phyloP scores from a whole-genome alignment of 2,113 vertebrate species.

The Nettapus auritus region DNA sequence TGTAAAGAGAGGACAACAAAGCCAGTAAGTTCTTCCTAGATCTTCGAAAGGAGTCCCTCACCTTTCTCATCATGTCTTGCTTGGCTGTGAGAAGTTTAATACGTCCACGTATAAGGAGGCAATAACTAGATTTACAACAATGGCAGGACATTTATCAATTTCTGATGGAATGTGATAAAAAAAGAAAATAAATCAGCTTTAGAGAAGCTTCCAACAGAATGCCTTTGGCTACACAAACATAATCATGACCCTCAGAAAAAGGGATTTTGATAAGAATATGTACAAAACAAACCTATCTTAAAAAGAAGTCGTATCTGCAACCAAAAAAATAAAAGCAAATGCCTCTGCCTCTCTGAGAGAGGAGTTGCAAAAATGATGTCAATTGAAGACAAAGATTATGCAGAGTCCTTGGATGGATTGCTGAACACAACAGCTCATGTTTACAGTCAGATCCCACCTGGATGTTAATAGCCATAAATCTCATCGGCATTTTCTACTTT shows the following conservation, averaged over 20 bases:
- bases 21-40: background rate
- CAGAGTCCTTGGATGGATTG: background rate
- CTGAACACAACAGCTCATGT: background rate
- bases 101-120: background rate
- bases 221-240: conserved; percentile 65
- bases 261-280: background rate
- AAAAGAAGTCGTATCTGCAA: conserved; percentile 13
- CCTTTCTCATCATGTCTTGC: background rate
- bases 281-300: conserved; percentile 24
- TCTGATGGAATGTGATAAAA: conserved; percentile 67
- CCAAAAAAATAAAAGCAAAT: background rate
- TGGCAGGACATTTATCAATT: conserved; percentile 35
- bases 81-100: background rate
- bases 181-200: conserved; percentile 60
- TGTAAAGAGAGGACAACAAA: background rate
- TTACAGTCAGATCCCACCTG: background rate
- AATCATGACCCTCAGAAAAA: background rate
- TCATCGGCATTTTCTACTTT: background rate
- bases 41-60: background rate
- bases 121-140: conserved; percentile 35
- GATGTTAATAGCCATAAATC: background rate
- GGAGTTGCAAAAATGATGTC: conserved; percentile 16
- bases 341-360: background rate
- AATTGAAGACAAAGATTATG: background rate
- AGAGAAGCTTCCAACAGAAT: conserved; percentile 43